Conservation (phyloP, 2,797 vertebrate species). For the Myotis planiceps region DNA sequence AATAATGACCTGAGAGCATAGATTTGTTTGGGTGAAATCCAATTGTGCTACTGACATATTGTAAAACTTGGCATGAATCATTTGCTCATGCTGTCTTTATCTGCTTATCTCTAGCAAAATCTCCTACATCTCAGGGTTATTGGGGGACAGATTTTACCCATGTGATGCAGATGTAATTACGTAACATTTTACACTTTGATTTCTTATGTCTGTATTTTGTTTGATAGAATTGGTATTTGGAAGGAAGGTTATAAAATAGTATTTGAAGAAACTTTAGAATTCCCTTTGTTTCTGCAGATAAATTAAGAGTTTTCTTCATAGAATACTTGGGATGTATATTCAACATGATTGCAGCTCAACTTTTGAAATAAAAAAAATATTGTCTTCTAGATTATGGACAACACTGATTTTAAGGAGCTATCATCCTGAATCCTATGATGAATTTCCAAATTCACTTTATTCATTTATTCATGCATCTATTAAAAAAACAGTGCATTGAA, state of each 20-base stretch:
- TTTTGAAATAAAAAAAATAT: background rate
- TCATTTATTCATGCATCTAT: slow-evolving; percentile 53
- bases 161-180: background rate
- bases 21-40: background rate
- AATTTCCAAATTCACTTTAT: slow-evolving; percentile 40
- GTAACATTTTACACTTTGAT: background rate
- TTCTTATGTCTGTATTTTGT: slow-evolving; percentile 9
- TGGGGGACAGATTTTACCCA: background rate
- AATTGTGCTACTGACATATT: background rate
- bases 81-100: background rate
- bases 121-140: background rate
- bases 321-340: background rate
- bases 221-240: slow-evolving; percentile 8
- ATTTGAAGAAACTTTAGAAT: background rate
- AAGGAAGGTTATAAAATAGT: slow-evolving; percentile 22
- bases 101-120: background rate
- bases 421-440: background rate
- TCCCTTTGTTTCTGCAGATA: background rate
- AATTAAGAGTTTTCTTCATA: slow-evolving; percentile 25
- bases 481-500: slow-evolving; percentile 26
- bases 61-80: background rate
- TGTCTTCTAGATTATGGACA: background rate
- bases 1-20: background rate
- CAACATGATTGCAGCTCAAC: background rate
- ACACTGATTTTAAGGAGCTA: slow-evolving; percentile 24